These are phyloP conservation scores for Linhomoeus sp. DNA, from an alignment of 2,888 invertebrate genomes.

Conservation along the genomic window DNA sequence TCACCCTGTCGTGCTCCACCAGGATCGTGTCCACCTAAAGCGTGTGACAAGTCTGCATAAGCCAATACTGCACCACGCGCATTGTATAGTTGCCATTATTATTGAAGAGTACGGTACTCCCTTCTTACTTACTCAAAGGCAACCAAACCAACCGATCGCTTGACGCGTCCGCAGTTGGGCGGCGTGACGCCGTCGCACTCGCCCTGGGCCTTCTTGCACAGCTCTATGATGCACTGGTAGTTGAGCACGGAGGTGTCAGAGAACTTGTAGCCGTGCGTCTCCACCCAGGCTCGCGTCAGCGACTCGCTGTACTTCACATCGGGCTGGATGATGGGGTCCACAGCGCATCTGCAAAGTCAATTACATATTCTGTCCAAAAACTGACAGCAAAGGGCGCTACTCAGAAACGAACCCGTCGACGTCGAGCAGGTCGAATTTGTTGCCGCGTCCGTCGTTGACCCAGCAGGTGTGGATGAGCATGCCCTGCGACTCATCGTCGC, in stretches of 20 bases:
- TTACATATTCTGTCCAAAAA: background rate
- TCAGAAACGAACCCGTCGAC: constrained; percentile 12
- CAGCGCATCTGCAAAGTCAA: constrained; percentile 13
- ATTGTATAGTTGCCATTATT: no score
- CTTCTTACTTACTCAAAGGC: no score
- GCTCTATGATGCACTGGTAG: constrained; percentile 21
- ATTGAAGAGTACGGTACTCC: no score
- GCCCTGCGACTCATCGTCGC: constrained; percentile 16
- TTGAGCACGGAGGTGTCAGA: constrained; percentile 15
- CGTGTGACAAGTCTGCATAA: no score
- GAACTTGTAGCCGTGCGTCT: constrained; percentile 24
- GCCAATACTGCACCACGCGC: no score
- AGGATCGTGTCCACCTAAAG: background rate
- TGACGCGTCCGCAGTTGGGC: constrained; percentile 12
- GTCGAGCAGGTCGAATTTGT: constrained; percentile 19
- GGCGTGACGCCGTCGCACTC: constrained; percentile 20
- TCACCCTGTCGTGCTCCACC: background rate
- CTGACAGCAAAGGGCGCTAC: no score
- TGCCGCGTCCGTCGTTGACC: constrained; percentile 21
- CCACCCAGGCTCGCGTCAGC: constrained; percentile 14
- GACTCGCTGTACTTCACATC: constrained; percentile 15
- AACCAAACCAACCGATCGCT: no score
- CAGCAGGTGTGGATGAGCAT: constrained; percentile 20
- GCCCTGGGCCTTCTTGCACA: constrained; percentile 15
- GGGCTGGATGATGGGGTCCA: constrained; percentile 22